phyloP scores from a whole-genome alignment of 2,797 vertebrate genomes.

The Hydrocynus forskahlii region DNA sequence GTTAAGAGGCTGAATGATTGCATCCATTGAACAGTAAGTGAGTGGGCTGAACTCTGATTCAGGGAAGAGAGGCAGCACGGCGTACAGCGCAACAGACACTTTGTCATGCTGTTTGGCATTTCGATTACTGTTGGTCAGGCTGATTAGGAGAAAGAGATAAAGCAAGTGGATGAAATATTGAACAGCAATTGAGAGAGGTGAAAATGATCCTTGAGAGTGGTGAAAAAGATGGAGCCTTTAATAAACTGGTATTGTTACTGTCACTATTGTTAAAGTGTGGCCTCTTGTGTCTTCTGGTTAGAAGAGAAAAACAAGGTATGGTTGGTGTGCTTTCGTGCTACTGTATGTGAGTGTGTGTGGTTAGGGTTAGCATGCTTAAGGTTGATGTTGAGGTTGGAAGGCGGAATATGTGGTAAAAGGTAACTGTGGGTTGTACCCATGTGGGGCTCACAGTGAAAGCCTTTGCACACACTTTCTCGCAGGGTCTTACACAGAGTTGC shows the following conservation, averaged over 20 bases:
- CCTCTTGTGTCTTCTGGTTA: slow-evolving; percentile 1
- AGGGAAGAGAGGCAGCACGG: background rate
- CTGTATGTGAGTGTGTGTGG: slow-evolving; percentile 17
- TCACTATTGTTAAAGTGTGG: background rate
- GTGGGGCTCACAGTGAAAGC: background rate
- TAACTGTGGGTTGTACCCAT: background rate
- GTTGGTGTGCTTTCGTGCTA: background rate
- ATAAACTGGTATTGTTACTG: slow-evolving; percentile 7
- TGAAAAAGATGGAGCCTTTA: background rate
- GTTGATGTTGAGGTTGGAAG: slow-evolving; percentile 24
- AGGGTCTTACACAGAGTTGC: background rate
- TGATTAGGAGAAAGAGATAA: slow-evolving; percentile 19
- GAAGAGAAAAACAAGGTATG: background rate
- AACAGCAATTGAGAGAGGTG: background rate
- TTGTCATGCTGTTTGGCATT: slow-evolving; percentile 37
- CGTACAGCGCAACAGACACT: background rate
- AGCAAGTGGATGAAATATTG: background rate
- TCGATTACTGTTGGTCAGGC: slow-evolving; percentile 1
- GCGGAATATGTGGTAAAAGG: slow-evolving; percentile 23
- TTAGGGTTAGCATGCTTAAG: slow-evolving; percentile 23
- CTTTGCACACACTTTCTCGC: background rate
- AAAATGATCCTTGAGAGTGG: background rate
- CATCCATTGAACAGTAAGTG: slow-evolving; percentile 4
- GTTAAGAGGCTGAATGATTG: slow-evolving; percentile 10
- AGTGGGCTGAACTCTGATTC: background rate